Conservation (phyloP, 2,797 vertebrate species). For the Chiroxiphia lanceolata region DNA sequence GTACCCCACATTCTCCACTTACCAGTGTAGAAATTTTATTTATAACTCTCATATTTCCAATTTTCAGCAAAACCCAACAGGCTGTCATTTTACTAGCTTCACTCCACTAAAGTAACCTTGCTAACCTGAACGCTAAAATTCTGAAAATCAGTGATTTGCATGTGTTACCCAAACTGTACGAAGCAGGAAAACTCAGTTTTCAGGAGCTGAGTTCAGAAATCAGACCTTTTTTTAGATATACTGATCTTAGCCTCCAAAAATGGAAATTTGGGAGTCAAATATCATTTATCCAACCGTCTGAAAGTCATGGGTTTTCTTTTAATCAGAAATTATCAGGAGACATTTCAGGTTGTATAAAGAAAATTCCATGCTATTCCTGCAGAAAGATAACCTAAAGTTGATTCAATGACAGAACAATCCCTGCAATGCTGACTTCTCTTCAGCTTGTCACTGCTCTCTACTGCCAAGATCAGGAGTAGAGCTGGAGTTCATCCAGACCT, state of each 20-base stretch:
- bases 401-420: neutral
- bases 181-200: neutral
- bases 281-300: neutral
- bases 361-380: neutral
- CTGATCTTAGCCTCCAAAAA: neutral
- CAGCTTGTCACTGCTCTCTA: neutral
- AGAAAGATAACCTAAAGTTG: neutral
- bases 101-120: neutral
- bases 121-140: neutral
- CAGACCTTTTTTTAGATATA: neutral
- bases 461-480: neutral
- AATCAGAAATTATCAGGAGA: neutral
- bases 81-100: neutral
- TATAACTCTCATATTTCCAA: neutral
- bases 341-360: neutral
- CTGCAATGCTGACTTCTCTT: neutral
- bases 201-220: neutral
- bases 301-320: neutral
- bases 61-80: neutral
- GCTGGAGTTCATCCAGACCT: slow-evolving; percentile 2
- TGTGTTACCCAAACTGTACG: neutral
- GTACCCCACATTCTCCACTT: neutral
- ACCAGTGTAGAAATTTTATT: neutral
- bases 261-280: neutral
- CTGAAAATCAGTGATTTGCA: neutral